Percentiles rank a stretch among this genome's conserved stretches.
Conservation (phyloP, 1,140 invertebrate genomes). For the Forficula auricularia region DNA sequence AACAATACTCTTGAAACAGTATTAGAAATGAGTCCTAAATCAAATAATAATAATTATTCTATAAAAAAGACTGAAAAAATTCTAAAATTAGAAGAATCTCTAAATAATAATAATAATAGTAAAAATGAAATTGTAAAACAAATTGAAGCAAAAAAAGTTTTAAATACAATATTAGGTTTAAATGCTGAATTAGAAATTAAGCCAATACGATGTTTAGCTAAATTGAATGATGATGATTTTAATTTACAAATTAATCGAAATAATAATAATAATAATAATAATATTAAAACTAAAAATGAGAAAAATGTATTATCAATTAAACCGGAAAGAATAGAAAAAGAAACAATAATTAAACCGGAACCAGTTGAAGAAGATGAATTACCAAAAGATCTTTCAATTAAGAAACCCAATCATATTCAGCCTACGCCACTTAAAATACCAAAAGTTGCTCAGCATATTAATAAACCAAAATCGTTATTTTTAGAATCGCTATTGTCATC, state of each 20-base stretch:
- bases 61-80: not conserved
- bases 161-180: not conserved
- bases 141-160: not conserved
- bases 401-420: slow-evolving; percentile 18
- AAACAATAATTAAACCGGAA: slow-evolving; percentile 8
- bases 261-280: too few relatives aligned
- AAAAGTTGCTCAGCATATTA: too few relatives aligned
- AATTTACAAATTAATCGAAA: too few relatives aligned
- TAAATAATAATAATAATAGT: slow-evolving; percentile 1
- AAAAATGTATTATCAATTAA: slow-evolving; percentile 2
- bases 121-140: slow-evolving; percentile 5
- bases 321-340: slow-evolving; percentile 5
- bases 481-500: slow-evolving; percentile 14
- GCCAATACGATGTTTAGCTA: too few relatives aligned
- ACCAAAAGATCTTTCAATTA: slow-evolving; percentile 36
- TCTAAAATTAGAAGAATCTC: slow-evolving; percentile 2
- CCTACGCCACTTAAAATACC: too few relatives aligned
- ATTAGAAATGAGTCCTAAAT: not conserved
- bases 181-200: too few relatives aligned
- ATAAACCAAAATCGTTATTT: slow-evolving; percentile 11
- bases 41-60: too few relatives aligned
- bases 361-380: slow-evolving; percentile 31
- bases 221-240: too few relatives aligned
- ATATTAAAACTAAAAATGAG: too few relatives aligned
- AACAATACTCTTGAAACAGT: slow-evolving; percentile 1